Evolutionary conservation across 2,888 invertebrate genomes (phyloP), one percentile per base, ranked within the genome.

Genomic region (Dendrolimus houi): DNA sequence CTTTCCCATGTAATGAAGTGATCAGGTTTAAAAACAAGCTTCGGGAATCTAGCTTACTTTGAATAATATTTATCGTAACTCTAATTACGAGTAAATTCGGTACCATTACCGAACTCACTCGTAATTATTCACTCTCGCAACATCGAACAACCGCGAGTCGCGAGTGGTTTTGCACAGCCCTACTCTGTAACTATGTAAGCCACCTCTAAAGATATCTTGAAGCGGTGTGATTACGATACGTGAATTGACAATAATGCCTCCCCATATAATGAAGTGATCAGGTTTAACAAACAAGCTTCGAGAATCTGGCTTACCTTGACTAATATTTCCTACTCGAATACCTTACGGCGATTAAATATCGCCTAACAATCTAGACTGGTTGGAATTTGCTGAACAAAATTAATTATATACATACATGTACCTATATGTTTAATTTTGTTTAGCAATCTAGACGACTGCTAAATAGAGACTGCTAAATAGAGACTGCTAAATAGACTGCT

Each of bases 221-320:
- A 29, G 53, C 13, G 53, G 10, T 13, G 53, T 13, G 10, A 47
- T 56, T 53, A 47, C 42, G 13, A 57, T 54, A 47, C 17, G 14
- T n/a, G 52, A 41, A 14, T 53, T 57, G 40, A 58, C 57, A 55
- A 60, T 57, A 52, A 56, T 56, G 58, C 56, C 56, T 58, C 54
- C 29, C 29, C 13, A 64, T 63, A 67, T 74, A 75, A 76, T 77
- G 71, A 77, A 77, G 72, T 73, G 66, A 68, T 76, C 74, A 69
- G 70, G 74, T 71, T 72, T 71, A 74, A 73, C 70, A 77, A 79
- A 77, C 76, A 74, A 69, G 72, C 77, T 59, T 69, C 74, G 77
- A 79, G 84, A 83, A 85, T 85, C 85, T 77, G 71, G 87, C 75
- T 88, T 79, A 78, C 89, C 89, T 89, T 89, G 89, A 77, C 64